Evolutionary conservation across 2,797 vertebrate species (phyloP).

Genomic region (Sebastes ruberrimus): DNA sequence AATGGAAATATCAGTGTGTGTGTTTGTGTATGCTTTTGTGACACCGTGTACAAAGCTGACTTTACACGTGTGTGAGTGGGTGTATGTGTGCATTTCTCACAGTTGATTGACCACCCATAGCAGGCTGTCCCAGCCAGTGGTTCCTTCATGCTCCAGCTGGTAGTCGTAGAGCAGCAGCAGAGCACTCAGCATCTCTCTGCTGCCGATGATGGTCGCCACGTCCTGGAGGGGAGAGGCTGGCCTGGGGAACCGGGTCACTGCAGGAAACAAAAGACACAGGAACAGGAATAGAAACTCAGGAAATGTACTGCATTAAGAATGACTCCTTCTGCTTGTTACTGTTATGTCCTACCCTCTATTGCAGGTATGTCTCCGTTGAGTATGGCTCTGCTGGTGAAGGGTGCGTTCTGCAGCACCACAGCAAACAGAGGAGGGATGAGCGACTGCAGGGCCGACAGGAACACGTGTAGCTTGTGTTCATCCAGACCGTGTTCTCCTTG

Average conservation of each 20-base stretch:
- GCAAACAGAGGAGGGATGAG: conserved; percentile 95
- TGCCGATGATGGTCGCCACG: conserved; percentile 92
- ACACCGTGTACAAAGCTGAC: neutral
- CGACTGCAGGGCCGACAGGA: conserved; percentile 95
- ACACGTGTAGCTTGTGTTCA: conserved; percentile 95
- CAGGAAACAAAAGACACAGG: conserved; percentile 10
- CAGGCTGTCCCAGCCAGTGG: conserved; percentile 96
- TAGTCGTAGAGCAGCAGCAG: conserved; percentile 94
- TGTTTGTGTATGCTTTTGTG: neutral
- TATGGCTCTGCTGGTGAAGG: conserved; percentile 92
- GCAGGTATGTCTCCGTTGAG: conserved; percentile 90
- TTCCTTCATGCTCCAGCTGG: conserved; percentile 96
- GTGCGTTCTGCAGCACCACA: conserved; percentile 93
- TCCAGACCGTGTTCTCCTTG: conserved; percentile 95
- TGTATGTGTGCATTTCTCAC: conserved; percentile 81
- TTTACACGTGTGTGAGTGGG: neutral
- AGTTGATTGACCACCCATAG: conserved; percentile 99
- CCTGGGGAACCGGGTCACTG: conserved; percentile 96
- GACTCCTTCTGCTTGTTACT: neutral
- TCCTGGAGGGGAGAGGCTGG: conserved; percentile 95
- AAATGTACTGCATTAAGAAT: neutral
- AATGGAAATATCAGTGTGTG: neutral
- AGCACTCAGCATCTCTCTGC: conserved; percentile 90
- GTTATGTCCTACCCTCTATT: conserved; percentile 88
- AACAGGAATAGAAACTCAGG: neutral